Percentiles rank a stretch among this genome's conserved stretches.
Evolutionary conservation across 2,113 vertebrate genomes (phyloP).

Genomic region (Varanus salvator): DNA sequence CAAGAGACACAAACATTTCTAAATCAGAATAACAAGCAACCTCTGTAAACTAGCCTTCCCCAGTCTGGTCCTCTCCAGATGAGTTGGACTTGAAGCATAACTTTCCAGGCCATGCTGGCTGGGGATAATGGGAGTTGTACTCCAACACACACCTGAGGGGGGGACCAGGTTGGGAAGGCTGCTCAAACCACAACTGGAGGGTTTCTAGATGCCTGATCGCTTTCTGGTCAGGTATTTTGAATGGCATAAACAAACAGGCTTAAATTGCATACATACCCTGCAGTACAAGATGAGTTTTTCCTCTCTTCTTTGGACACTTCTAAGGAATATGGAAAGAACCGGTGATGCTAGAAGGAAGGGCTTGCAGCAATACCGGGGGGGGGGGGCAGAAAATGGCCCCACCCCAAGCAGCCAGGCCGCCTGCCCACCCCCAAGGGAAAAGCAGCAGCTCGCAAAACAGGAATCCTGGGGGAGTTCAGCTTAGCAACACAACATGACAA

Average conservation of each 20-base stretch:
- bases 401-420: not conserved
- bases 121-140: no score
- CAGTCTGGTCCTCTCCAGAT: no score
- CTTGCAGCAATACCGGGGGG: no score
- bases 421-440: not conserved
- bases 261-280: not conserved
- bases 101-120: no score
- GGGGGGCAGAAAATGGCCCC: not conserved
- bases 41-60: no score
- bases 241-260: not conserved
- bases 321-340: not conserved
- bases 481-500: slow-evolving; percentile 3
- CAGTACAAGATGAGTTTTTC: not conserved
- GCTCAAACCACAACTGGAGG: not conserved
- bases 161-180: no score
- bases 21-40: not conserved
- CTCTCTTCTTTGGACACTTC: not conserved
- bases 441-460: not conserved
- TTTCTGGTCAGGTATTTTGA: not conserved
- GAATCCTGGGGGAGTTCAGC: not conserved
- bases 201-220: not conserved
- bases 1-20: not conserved
- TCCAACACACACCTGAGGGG: no score
- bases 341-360: not conserved
- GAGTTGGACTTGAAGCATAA: no score